Evolutionary conservation across 2,888 invertebrate genomes (phyloP).

Genomic region (Agrotis segetum): DNA sequence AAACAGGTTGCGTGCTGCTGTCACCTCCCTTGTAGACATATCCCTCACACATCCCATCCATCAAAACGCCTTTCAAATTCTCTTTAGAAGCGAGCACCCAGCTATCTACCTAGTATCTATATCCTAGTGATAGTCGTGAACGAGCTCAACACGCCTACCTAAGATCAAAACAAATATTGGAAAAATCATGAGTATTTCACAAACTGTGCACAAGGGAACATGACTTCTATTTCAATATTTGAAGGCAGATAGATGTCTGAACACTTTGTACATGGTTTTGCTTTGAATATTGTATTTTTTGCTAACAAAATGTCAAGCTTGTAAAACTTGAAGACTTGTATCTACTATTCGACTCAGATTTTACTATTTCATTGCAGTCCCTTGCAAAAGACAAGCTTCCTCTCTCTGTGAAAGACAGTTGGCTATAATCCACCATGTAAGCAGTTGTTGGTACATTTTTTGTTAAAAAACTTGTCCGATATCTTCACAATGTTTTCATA

Average conservation of each 20-base stretch:
- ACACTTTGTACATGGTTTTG: background rate
- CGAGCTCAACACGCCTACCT: slow-evolving; percentile 20
- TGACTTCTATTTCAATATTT: slow-evolving; percentile 52
- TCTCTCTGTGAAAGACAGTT: no score
- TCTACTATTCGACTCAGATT: no score
- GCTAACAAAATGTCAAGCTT: background rate
- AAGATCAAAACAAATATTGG: slow-evolving; percentile 60
- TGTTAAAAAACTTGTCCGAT: no score
- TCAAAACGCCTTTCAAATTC: slow-evolving; percentile 8
- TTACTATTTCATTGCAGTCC: no score
- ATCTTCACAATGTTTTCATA: no score
- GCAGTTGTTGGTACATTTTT: no score
- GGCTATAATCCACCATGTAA: no score
- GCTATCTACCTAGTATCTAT: background rate
- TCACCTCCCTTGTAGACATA: no score
- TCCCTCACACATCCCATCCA: no score
- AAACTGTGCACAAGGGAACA: slow-evolving; percentile 19
- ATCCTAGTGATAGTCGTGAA: background rate
- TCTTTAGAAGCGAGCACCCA: background rate
- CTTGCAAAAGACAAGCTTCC: no score
- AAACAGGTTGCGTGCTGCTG: no score
- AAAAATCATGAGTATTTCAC: slow-evolving; percentile 57
- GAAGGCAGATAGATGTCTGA: background rate
- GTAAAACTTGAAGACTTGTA: background rate
- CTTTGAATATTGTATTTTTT: slow-evolving; percentile 14